phyloP scores from a whole-genome alignment of 2,113 vertebrate genomes.

The Phaethornis superciliosus region DNA sequence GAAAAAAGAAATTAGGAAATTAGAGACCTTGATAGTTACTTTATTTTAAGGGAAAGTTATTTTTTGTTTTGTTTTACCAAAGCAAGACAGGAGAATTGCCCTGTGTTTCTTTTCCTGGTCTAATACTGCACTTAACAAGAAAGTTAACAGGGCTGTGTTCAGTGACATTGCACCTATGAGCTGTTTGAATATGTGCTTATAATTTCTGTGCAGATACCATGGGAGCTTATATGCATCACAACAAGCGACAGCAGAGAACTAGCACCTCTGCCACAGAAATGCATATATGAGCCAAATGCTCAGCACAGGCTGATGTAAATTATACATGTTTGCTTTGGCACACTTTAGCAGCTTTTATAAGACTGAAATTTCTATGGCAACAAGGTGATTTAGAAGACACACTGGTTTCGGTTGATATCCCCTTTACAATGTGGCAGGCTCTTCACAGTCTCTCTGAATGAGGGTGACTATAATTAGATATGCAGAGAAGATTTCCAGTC shows the following conservation, averaged over 20 bases:
- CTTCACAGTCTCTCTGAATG: background rate
- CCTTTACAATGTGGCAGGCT: background rate
- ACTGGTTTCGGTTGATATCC: background rate
- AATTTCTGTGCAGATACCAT: background rate
- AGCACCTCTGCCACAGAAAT: background rate
- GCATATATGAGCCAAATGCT: background rate
- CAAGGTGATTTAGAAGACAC: background rate
- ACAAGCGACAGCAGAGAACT: background rate
- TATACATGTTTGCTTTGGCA: background rate
- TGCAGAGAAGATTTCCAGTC: background rate
- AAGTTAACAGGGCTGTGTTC: background rate
- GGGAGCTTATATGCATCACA: background rate
- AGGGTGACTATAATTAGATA: background rate
- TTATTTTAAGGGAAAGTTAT: no score
- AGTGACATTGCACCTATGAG: background rate
- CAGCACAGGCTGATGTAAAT: background rate
- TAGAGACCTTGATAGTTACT: background rate
- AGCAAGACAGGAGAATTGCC: background rate
- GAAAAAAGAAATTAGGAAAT: background rate
- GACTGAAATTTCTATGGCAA: background rate
- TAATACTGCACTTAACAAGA: background rate
- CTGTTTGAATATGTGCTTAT: background rate
- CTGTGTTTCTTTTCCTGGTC: background rate
- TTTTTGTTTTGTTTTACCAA: background rate
- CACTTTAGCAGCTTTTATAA: background rate